Evolutionary conservation across 1,140 invertebrate species (phyloP).

Genomic region (Cephus cinctus): DNA sequence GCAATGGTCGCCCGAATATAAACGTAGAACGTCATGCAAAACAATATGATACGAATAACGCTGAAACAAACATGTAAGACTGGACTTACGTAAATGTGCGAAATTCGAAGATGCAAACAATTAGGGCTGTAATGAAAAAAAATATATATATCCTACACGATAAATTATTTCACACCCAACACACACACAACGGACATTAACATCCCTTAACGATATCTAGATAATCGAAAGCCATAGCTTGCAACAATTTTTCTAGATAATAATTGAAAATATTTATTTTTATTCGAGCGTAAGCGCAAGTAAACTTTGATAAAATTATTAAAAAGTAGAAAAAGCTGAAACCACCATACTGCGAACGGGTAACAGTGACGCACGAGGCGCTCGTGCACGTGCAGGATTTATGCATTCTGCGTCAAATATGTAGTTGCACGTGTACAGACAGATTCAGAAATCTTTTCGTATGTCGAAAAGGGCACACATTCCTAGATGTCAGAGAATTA

Average conservation of each 20-base stretch:
- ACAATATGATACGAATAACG: neutral
- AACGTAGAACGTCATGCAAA: too few species aligned
- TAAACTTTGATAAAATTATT: conserved; percentile 30
- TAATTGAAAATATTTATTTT: conserved; percentile 45
- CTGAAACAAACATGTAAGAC: neutral
- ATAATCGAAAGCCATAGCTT: conserved; percentile 26
- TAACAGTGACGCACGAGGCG: too few species aligned
- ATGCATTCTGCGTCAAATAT: too few species aligned
- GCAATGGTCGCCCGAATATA: too few species aligned
- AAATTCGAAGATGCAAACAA: conserved; percentile 1
- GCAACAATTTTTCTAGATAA: conserved; percentile 40
- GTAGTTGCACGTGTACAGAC: too few species aligned
- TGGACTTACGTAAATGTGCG: neutral
- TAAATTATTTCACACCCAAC: conserved; percentile 5
- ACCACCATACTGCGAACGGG: too few species aligned
- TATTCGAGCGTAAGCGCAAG: conserved; percentile 34
- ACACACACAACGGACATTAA: neutral
- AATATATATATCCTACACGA: conserved; percentile 6
- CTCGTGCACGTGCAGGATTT: too few species aligned
- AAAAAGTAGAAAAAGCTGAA: too few species aligned
- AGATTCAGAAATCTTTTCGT: too few species aligned
- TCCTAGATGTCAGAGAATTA: too few species aligned
- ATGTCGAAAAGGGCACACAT: too few species aligned
- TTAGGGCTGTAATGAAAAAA: conserved; percentile 7
- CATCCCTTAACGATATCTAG: conserved; percentile 8